Conservation (phyloP, 2,888 invertebrate species). For the Galerucella calmariensis region DNA sequence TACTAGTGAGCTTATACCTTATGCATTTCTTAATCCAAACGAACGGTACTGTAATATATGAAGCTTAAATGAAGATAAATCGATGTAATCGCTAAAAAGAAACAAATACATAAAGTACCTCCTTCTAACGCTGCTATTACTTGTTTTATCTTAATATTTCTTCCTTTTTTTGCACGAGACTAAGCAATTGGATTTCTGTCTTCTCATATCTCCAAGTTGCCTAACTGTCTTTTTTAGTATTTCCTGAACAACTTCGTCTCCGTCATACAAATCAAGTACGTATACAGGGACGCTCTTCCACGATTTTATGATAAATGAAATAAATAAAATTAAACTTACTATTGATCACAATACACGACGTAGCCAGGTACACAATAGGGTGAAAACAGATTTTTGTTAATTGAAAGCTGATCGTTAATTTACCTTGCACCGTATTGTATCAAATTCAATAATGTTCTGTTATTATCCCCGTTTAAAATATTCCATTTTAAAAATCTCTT, state of each 20-base stretch:
- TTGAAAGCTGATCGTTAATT: too few relatives aligned
- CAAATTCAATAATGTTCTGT: too few relatives aligned
- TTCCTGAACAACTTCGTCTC: conserved; percentile 47
- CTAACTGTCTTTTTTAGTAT: conserved; percentile 42
- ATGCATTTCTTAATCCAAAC: not conserved
- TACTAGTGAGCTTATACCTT: too few relatives aligned
- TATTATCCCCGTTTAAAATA: too few relatives aligned
- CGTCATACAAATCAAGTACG: conserved; percentile 50
- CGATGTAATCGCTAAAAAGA: conserved; percentile 1
- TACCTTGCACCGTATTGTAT: too few relatives aligned
- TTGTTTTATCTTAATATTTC: not conserved
- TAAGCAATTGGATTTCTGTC: conserved; percentile 30
- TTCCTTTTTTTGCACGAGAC: conserved; percentile 10
- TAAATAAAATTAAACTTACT: too few relatives aligned
- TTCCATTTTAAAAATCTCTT: too few relatives aligned
- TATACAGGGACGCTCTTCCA: not conserved
- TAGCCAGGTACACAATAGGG: too few relatives aligned
- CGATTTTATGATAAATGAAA: not conserved
- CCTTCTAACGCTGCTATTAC: not conserved
- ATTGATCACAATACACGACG: too few relatives aligned
- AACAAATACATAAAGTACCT: conserved; percentile 7
- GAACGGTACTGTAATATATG: not conserved
- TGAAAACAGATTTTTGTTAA: too few relatives aligned
- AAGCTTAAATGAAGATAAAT: conserved; percentile 5
- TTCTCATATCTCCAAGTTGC: conserved; percentile 31